Conservation (phyloP, 2,113 vertebrate species). For the Gymnogyps californianus region DNA sequence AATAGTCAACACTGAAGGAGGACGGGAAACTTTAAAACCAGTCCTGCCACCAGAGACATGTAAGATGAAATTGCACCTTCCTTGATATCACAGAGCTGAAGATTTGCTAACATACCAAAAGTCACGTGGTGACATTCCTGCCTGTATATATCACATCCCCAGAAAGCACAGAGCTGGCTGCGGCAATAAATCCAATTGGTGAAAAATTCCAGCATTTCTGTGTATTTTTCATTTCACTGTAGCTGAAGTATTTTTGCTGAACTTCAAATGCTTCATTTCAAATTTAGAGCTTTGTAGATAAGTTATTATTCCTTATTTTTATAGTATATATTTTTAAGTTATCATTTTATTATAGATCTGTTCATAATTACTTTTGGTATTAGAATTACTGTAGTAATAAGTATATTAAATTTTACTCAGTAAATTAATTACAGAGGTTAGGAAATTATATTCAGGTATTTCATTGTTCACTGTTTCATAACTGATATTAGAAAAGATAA, state of each 20-base stretch:
- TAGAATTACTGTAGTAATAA: neutral
- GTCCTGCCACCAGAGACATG: neutral
- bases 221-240: neutral
- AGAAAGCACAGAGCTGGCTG: neutral
- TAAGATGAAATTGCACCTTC: neutral
- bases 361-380: neutral
- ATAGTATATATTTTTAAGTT: neutral
- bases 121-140: neutral
- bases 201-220: neutral
- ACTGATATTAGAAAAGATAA: neutral
- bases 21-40: neutral
- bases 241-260: neutral
- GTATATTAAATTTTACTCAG: neutral
- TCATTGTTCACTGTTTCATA: neutral
- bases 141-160: neutral
- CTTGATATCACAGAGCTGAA: neutral
- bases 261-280: neutral
- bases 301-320: neutral
- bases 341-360: neutral
- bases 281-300: neutral
- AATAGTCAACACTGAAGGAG: neutral
- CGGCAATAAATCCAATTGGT: neutral
- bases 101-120: neutral
- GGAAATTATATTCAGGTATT: neutral
- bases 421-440: neutral